Percentiles rank a stretch among this genome's conserved stretches.
phyloP scores from a whole-genome alignment of 2,113 vertebrate species.

The Xyrauchen texanus region DNA sequence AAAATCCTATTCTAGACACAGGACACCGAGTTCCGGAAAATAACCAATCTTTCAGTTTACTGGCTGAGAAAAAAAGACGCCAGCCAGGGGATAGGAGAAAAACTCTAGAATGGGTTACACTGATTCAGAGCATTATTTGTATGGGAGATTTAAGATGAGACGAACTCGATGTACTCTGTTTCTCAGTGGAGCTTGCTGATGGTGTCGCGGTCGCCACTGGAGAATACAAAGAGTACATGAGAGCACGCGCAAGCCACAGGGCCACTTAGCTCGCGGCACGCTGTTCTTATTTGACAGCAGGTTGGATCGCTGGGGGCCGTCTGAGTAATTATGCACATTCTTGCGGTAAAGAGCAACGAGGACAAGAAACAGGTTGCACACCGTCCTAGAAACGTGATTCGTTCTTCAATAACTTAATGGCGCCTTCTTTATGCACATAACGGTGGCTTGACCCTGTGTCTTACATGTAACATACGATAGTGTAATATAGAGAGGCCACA shows the following conservation, averaged over 20 bases:
- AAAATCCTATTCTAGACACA: too few species aligned
- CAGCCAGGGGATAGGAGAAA: background rate
- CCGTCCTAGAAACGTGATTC: slow-evolving; percentile 34
- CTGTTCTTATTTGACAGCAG: slow-evolving; percentile 55
- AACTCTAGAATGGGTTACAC: slow-evolving; percentile 38
- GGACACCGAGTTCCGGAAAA: too few species aligned
- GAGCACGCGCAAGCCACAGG: slow-evolving; percentile 29
- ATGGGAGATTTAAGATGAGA: slow-evolving; percentile 63
- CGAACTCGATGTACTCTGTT: slow-evolving; percentile 58
- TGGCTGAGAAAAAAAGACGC: too few species aligned
- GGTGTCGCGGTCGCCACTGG: slow-evolving; percentile 48
- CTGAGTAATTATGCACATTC: slow-evolving; percentile 49
- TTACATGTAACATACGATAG: too few species aligned
- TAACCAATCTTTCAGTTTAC: too few species aligned
- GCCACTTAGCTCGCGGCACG: slow-evolving; percentile 48
- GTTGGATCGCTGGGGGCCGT: slow-evolving; percentile 48
- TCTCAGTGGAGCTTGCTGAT: slow-evolving; percentile 18
- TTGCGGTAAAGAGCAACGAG: slow-evolving; percentile 35
- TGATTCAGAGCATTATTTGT: slow-evolving; percentile 46
- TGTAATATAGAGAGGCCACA: too few species aligned
- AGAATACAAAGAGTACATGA: slow-evolving; percentile 51
- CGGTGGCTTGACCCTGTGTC: too few species aligned
- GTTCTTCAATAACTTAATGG: slow-evolving; percentile 10
- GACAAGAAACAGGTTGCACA: slow-evolving; percentile 32
- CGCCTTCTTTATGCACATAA: background rate